These are phyloP conservation scores for Cliona cf. orientalis DNA, from an alignment of 37 sponge, comb jelly and placozoan genomes.

Conservation along the genomic window DNA sequence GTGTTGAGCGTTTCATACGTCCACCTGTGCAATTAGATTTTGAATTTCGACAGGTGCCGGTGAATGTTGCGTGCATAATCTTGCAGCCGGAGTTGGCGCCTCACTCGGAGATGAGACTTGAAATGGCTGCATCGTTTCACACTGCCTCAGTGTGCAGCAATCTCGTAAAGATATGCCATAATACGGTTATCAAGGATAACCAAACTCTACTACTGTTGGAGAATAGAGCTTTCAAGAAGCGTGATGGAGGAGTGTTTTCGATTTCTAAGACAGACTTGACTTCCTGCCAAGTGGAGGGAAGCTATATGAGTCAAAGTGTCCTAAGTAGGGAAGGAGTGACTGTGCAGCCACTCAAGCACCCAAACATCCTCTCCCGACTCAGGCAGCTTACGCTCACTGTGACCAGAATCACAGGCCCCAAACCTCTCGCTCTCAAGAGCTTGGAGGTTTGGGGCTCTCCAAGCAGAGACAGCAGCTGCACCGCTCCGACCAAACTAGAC, in stretches of 20 bases:
- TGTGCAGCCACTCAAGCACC: constrained; percentile 35
- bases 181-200: background rate
- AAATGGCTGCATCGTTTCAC: constrained; percentile 22
- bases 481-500: background rate
- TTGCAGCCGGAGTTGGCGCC: constrained; percentile 13
- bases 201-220: constrained; percentile 13
- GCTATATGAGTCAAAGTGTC: constrained; percentile 14
- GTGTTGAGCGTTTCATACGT: constrained; percentile 70
- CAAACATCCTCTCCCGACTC: background rate
- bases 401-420: constrained; percentile 26
- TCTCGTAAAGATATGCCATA: too few relatives aligned
- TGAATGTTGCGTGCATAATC: constrained; percentile 32
- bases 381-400: constrained; percentile 23
- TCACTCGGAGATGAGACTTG: constrained; percentile 21
- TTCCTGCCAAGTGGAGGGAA: constrained; percentile 18
- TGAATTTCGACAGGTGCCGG: constrained; percentile 19
- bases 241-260: constrained; percentile 1
- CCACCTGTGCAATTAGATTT: constrained; percentile 69
- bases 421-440: constrained; percentile 40
- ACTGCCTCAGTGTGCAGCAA: background rate
- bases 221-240: constrained; percentile 21
- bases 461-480: background rate
- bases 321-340: background rate
- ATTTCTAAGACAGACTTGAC: background rate
- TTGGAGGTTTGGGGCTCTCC: constrained; percentile 64